A percentile compares a stretch with the other conserved stretches of the same genome.
phyloP scores from a whole-genome alignment of 2,888 invertebrate species.

The Microctonus brassicae region DNA sequence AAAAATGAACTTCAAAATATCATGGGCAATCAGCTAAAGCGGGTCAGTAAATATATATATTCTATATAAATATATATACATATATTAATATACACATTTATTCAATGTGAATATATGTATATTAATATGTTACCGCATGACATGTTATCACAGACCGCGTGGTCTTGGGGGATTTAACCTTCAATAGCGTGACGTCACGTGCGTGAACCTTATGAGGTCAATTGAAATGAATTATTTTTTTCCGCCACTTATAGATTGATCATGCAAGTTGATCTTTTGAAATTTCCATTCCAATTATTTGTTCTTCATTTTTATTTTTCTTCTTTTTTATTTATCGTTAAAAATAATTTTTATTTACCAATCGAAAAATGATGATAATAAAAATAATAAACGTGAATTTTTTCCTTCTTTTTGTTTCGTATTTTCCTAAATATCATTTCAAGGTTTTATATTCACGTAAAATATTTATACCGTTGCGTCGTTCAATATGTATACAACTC shows the following conservation, averaged over 20 bases:
- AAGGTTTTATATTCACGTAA: not conserved
- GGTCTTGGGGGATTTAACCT: slow-evolving; percentile 3
- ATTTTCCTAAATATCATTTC: not conserved
- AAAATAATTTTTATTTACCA: no score
- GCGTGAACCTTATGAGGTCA: not conserved
- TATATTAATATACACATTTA: not conserved
- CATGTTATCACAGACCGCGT: not conserved
- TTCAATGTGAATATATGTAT: not conserved
- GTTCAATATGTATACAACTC: not conserved
- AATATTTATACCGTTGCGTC: not conserved
- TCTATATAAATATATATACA: not conserved
- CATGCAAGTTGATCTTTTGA: not conserved
- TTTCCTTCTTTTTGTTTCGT: no score
- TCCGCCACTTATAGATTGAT: not conserved
- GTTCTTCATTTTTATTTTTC: not conserved
- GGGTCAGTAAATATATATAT: slow-evolving; percentile 80
- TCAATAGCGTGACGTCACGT: slow-evolving; percentile 1
- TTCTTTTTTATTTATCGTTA: no score
- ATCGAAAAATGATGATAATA: no score
- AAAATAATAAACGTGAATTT: no score
- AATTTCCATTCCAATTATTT: not conserved
- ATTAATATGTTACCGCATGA: not conserved
- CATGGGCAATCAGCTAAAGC: slow-evolving; percentile 94
- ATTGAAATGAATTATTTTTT: not conserved
- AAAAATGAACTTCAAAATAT: slow-evolving; percentile 98